These are phyloP conservation scores for Aurelia aurita complex sp. Pacific DNA, from an alignment of 30 jellyfish, hydroid and myxozoan genomes.

Conservation along the genomic window DNA sequence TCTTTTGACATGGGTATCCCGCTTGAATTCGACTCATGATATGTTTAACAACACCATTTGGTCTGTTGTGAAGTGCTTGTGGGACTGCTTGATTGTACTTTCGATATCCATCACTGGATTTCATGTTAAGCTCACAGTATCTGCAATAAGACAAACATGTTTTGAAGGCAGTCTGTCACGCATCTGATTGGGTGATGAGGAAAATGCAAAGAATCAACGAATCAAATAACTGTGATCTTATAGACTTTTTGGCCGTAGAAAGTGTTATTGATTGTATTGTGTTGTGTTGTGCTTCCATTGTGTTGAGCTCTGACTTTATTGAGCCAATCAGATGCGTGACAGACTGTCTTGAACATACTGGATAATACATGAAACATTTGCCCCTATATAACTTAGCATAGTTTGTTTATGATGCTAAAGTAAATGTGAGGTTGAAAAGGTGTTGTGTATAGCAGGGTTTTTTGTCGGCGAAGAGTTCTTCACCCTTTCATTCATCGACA, in stretches of 20 bases:
- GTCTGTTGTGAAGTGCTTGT: slow-evolving; percentile 28
- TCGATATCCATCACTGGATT: neutral
- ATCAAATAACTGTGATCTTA: too few species aligned
- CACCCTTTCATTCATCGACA: neutral
- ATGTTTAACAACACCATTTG: slow-evolving; percentile 30
- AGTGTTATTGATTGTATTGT: too few species aligned
- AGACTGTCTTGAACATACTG: too few species aligned
- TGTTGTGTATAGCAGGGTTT: neutral
- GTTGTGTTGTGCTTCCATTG: too few species aligned
- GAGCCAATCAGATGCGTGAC: too few species aligned
- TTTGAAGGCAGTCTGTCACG: too few species aligned
- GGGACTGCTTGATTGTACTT: slow-evolving; percentile 21
- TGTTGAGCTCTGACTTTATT: too few species aligned
- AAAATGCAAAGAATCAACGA: too few species aligned
- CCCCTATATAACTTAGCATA: neutral
- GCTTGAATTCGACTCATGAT: slow-evolving; percentile 10
- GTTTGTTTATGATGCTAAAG: neutral
- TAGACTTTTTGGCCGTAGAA: too few species aligned
- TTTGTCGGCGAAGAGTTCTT: neutral
- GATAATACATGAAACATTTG: neutral
- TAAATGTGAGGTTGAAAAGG: neutral
- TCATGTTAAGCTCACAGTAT: slow-evolving; percentile 30
- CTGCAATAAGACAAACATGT: neutral
- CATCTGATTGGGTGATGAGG: too few species aligned
- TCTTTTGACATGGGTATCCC: neutral